These are phyloP conservation scores for Drosophila trapezifrons DNA, from an alignment of 1,140 invertebrate species.

Conservation along the genomic window DNA sequence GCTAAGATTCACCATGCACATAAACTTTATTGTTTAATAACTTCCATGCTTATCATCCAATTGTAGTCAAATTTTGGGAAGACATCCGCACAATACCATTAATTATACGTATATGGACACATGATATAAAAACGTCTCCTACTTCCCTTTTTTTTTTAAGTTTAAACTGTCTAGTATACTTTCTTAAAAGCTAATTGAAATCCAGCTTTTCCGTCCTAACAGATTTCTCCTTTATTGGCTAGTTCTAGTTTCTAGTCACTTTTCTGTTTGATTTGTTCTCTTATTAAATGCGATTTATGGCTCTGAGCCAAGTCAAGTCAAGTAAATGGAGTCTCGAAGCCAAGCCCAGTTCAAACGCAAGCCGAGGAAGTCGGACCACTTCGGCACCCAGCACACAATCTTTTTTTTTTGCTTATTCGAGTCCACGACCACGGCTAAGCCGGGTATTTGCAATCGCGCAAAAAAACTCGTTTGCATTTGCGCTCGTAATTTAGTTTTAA, in stretches of 20 bases:
- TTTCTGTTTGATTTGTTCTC: constrained; percentile 34
- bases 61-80: background rate
- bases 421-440: constrained; percentile 5
- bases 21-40: background rate
- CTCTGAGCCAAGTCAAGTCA: constrained; percentile 22
- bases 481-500: constrained; percentile 74
- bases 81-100: too few relatives aligned
- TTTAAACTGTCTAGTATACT: background rate
- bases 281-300: constrained; percentile 51
- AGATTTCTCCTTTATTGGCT: background rate
- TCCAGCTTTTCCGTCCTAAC: background rate
- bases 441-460: constrained; percentile 45
- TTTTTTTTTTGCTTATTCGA: constrained; percentile 12
- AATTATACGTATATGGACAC: background rate
- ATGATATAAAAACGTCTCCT: background rate
- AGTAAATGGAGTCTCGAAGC: constrained; percentile 12
- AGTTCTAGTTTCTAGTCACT: constrained; percentile 24
- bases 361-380: constrained; percentile 40
- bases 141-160: too few relatives aligned
- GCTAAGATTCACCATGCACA: background rate
- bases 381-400: constrained; percentile 41
- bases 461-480: constrained; percentile 75
- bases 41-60: background rate
- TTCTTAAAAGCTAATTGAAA: background rate
- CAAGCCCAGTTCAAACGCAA: constrained; percentile 43